Conservation (phyloP, 2,888 invertebrate species). For the Diplazon laetatorius region DNA sequence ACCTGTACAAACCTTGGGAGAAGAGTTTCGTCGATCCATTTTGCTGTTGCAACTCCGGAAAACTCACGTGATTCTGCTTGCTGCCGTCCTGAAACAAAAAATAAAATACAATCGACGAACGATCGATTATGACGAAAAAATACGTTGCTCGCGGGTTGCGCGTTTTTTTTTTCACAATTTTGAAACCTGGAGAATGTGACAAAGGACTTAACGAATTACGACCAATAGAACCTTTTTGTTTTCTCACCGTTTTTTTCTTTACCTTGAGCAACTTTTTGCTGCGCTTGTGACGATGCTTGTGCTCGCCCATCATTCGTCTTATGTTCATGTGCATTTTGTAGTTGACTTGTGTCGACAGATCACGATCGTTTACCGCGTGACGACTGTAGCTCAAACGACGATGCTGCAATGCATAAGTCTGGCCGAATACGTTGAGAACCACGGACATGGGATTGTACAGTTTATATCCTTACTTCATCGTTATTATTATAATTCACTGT, state of each 20-base stretch:
- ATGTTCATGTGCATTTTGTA: slow-evolving; percentile 96
- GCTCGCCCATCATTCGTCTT: slow-evolving; percentile 92
- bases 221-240: slow-evolving; percentile 9
- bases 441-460: slow-evolving; percentile 53
- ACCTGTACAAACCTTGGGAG: slow-evolving; percentile 88
- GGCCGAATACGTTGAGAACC: slow-evolving; percentile 65
- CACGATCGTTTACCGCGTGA: slow-evolving; percentile 94
- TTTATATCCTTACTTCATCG: no score
- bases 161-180: no score
- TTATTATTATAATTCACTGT: no score
- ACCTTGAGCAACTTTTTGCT: slow-evolving; percentile 94
- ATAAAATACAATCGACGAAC: no score
- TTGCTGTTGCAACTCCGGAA: slow-evolving; percentile 95
- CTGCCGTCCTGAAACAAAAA: slow-evolving; percentile 92
- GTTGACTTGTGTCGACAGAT: slow-evolving; percentile 93
- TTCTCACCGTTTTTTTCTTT: slow-evolving; percentile 65
- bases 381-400: slow-evolving; percentile 95
- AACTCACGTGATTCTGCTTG: slow-evolving; percentile 94
- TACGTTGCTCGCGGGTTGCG: background rate
- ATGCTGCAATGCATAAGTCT: slow-evolving; percentile 85
- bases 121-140: slow-evolving; percentile 20
- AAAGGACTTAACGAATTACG: slow-evolving; percentile 7
- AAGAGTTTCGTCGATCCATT: slow-evolving; percentile 94
- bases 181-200: no score
- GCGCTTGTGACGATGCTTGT: slow-evolving; percentile 91